Evolutionary conservation across 2,113 vertebrate genomes (phyloP), one percentile per base, ranked within the genome.

Genomic region (Clupea harengus): DNA sequence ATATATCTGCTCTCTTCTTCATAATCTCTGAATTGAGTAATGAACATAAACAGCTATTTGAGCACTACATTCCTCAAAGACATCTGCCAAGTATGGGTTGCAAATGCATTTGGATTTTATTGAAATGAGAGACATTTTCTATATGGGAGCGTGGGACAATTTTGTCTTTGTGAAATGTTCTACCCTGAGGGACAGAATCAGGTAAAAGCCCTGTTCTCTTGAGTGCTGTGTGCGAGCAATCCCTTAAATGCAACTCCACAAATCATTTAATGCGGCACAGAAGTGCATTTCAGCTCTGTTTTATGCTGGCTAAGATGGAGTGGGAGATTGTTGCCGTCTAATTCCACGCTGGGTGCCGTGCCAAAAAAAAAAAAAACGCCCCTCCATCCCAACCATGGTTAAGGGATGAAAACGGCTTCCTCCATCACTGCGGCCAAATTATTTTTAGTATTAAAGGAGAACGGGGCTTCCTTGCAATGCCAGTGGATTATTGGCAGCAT

Each of bases 401-500:
- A 87, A 86, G 82, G 90, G 88, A 90, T 89, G 72, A 81, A 84
- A 89, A 81, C 81, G 20, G 86, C 84, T 86, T 92, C 91, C 91
- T 85, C 88, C 82, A 87, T 86, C 85, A 91, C 91, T 89, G 85
- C 87, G 81, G 54, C 83, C 67, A 89, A 91, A 93, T 91, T 92
- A 94, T 94, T 94, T 94, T 92, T 92, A 91, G 92, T 86, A 86
- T 93, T 90, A 89, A 64, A 82, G 20, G 75, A 52, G 44, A 78
- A 28, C 22, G 85, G 84, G 60, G 81, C 88, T 75, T 89, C 85
- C 85, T 89, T 87, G 86, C 84, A 82, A 85, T 89, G 84, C 87
- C 89, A 87, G 87, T 88, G 92, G 90, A 92, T 94, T 94, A 93
- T 89, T 92, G 92, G 89, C 90, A 89, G 89, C 87, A 91, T 91